phyloP scores from a whole-genome alignment of 2,113 vertebrate genomes.

The Sitta europaea region DNA sequence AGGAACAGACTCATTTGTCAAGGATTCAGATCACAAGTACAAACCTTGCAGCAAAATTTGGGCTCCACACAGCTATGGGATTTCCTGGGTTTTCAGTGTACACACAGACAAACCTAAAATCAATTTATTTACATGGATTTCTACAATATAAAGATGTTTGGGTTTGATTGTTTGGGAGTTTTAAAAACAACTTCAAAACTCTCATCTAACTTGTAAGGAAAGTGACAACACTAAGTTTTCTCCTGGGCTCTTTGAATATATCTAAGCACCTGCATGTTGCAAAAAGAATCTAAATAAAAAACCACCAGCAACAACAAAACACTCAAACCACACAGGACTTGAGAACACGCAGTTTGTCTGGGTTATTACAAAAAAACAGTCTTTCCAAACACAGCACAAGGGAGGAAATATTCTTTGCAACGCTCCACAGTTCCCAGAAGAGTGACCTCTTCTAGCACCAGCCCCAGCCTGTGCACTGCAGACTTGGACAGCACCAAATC shows the following conservation, averaged over 20 bases:
- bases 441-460: not conserved
- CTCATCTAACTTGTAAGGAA: not conserved
- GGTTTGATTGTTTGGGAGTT: not conserved
- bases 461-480: not conserved
- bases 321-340: not conserved
- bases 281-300: not conserved
- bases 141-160: not conserved
- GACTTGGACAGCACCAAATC: not conserved
- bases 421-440: not conserved
- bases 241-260: not conserved
- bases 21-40: not conserved
- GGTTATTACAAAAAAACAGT: not conserved
- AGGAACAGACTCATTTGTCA: not conserved
- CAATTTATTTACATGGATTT: not conserved
- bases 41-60: not conserved
- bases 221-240: not conserved
- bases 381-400: not conserved
- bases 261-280: not conserved
- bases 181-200: not conserved
- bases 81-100: not conserved
- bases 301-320: not conserved
- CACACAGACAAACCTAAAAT: not conserved
- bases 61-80: rapidly evolving
- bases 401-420: not conserved
- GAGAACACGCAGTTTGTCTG: not conserved